Evolutionary conservation across 2,113 vertebrate genomes (phyloP).

Genomic region (Rhynchomys soricoides): DNA sequence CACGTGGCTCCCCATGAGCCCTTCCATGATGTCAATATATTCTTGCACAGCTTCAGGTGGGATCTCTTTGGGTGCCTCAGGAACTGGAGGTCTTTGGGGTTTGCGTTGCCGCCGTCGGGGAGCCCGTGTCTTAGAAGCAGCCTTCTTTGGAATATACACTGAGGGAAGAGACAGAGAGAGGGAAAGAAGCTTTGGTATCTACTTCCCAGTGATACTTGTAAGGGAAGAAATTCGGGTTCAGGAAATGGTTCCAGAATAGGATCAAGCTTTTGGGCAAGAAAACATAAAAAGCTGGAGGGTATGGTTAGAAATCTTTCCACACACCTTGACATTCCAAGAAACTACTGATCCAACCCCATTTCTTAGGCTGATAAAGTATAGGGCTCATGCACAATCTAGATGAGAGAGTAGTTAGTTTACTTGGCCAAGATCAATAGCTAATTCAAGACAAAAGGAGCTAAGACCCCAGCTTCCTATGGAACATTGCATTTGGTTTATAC

Average conservation of each 20-base stretch:
- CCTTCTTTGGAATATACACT: constrained; percentile 75
- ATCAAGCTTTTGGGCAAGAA: background rate
- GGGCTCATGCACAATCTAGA: background rate
- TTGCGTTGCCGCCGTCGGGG: constrained; percentile 72
- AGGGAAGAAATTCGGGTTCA: background rate
- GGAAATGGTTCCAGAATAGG: background rate
- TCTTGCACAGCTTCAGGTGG: constrained; percentile 80
- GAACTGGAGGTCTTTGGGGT: constrained; percentile 7
- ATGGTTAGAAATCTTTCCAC: background rate
- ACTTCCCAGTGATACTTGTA: background rate
- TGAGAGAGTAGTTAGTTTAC: constrained; percentile 1
- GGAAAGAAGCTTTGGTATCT: background rate
- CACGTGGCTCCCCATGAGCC: constrained; percentile 44
- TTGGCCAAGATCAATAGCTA: constrained; percentile 38
- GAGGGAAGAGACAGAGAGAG: background rate
- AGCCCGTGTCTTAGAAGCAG: constrained; percentile 54
- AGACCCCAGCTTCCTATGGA: background rate
- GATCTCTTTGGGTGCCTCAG: constrained; percentile 70
- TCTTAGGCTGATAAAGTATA: background rate
- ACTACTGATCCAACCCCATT: background rate
- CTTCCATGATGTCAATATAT: constrained; percentile 81
- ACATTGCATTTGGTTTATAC: background rate
- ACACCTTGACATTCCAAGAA: constrained; percentile 14
- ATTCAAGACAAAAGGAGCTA: constrained; percentile 33
- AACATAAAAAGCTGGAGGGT: background rate